phyloP scores from a whole-genome alignment of 2,888 invertebrate species.

The Linnaemya tessellans region DNA sequence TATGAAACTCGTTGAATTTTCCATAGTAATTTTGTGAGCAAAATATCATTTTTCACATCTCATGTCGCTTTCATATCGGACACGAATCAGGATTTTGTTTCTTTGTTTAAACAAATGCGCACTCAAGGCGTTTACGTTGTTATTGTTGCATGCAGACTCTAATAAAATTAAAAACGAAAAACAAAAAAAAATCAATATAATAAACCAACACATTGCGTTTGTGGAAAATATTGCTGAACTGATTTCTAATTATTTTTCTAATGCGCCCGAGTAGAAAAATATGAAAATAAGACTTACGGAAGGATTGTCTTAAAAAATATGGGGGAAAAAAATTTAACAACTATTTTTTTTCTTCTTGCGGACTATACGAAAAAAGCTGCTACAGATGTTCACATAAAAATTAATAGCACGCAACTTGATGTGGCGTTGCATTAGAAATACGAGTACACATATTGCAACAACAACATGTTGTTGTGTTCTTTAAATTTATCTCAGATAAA shows the following conservation, averaged over 20 bases:
- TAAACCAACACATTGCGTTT: slow-evolving; percentile 30
- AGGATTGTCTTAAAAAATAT: slow-evolving; percentile 17
- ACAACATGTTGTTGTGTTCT: slow-evolving; percentile 34
- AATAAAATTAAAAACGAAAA: too few relatives aligned
- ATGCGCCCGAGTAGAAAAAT: slow-evolving; percentile 9
- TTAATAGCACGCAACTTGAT: slow-evolving; percentile 57
- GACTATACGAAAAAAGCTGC: background rate
- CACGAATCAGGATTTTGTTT: slow-evolving; percentile 43
- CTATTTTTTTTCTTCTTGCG: slow-evolving; percentile 18
- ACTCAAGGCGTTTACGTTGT: slow-evolving; percentile 42
- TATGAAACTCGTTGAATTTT: too few relatives aligned
- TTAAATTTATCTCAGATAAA: slow-evolving; percentile 23
- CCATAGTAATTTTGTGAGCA: background rate
- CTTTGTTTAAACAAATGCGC: slow-evolving; percentile 26
- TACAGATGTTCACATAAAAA: slow-evolving; percentile 38
- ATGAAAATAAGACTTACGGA: background rate
- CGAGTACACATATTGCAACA: slow-evolving; percentile 24
- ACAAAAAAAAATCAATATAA: slow-evolving; percentile 22
- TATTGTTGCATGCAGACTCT: slow-evolving; percentile 42
- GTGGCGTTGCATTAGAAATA: slow-evolving; percentile 28
- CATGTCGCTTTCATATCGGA: slow-evolving; percentile 21
- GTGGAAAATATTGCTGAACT: slow-evolving; percentile 28
- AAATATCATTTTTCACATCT: slow-evolving; percentile 46
- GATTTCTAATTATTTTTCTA: slow-evolving; percentile 44
- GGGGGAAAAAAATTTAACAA: slow-evolving; percentile 13